Percentiles rank a stretch among this genome's conserved stretches.
Conservation (phyloP, 1,140 invertebrate genomes). For the Rhysida immarginata region DNA sequence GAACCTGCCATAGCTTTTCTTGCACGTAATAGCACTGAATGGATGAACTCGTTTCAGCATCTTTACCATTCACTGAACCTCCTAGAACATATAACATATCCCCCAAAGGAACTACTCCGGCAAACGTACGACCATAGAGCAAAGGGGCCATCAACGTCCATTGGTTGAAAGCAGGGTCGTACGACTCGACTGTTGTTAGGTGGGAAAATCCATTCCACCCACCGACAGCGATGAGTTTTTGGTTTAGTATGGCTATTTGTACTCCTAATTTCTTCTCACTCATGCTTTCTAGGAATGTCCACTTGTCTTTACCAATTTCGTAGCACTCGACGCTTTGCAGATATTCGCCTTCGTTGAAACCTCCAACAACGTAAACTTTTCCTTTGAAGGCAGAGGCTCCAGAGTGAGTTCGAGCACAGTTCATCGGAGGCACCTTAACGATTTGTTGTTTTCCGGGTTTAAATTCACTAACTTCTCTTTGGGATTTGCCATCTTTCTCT, state of each 20-base stretch:
- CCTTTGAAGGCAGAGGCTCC: background rate
- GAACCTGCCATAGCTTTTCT: background rate
- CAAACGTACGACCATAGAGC: background rate
- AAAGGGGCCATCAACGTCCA: background rate
- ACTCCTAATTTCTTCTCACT: background rate
- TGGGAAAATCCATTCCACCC: background rate
- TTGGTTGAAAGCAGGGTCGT: slow-evolving; percentile 5
- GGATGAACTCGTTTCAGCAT: background rate
- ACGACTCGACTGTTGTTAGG: slow-evolving; percentile 2
- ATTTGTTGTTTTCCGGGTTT: background rate
- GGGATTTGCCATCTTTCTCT: background rate
- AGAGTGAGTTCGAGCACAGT: background rate
- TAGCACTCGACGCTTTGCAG: background rate
- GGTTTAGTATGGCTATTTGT: background rate
- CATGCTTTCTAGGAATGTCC: background rate
- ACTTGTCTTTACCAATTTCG: background rate
- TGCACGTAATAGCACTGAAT: background rate
- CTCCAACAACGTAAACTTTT: background rate
- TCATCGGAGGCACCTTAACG: background rate
- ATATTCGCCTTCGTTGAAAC: background rate
- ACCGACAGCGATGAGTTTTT: background rate
- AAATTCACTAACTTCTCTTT: background rate
- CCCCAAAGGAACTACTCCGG: background rate
- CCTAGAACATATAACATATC: background rate
- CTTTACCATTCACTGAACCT: background rate